phyloP scores from a whole-genome alignment of 1,140 invertebrate genomes.

The Hetaerina americana region DNA sequence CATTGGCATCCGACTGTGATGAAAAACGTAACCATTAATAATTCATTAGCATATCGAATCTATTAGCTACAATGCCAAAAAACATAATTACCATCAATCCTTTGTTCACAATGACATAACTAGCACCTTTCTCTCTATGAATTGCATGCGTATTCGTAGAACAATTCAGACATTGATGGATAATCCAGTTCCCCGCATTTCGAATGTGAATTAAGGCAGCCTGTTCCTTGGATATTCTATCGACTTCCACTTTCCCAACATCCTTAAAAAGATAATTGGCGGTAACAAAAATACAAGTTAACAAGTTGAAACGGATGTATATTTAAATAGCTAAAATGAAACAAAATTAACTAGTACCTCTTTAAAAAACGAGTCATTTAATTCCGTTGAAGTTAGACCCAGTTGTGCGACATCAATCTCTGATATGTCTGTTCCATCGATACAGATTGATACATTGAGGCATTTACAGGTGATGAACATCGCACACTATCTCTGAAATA shows the following conservation, averaged over 20 bases:
- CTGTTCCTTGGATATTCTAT: slow-evolving; percentile 33
- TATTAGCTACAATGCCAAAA: slow-evolving; percentile 2
- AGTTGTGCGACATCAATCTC: slow-evolving; percentile 25
- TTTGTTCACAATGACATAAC: slow-evolving; percentile 31
- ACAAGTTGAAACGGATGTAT: too few relatives aligned
- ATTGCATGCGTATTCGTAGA: slow-evolving; percentile 36
- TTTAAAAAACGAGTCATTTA: slow-evolving; percentile 29
- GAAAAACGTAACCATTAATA: slow-evolving; percentile 3
- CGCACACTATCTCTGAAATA: not conserved
- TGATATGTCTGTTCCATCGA: slow-evolving; percentile 26
- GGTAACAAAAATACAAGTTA: too few relatives aligned
- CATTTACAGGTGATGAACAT: slow-evolving; percentile 30
- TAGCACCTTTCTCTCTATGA: slow-evolving; percentile 32
- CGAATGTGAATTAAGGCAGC: slow-evolving; percentile 29
- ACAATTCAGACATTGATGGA: slow-evolving; percentile 35
- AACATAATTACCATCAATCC: slow-evolving; percentile 31
- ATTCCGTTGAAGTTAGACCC: slow-evolving; percentile 26
- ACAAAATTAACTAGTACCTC: too few relatives aligned
- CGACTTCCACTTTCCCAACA: slow-evolving; percentile 27
- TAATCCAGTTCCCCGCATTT: slow-evolving; percentile 33
- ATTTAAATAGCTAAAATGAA: too few relatives aligned
- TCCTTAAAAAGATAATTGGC: slow-evolving; percentile 21
- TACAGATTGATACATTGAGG: slow-evolving; percentile 34
- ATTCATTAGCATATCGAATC: not conserved
- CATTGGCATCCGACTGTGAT: slow-evolving; percentile 25